Conservation (phyloP, 2,888 invertebrate genomes). For the Steinernema hermaphroditum region DNA sequence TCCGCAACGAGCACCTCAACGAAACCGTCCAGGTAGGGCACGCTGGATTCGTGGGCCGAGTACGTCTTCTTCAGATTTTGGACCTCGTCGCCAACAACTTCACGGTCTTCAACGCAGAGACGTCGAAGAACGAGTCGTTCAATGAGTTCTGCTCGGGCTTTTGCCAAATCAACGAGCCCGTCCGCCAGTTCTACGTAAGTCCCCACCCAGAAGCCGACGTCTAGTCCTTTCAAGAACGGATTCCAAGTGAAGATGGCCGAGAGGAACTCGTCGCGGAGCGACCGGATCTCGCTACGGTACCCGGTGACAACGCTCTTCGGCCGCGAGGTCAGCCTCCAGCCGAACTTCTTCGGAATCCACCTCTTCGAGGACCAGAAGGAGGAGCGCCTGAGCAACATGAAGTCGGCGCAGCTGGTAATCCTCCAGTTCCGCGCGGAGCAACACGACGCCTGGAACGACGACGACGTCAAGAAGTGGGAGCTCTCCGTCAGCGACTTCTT, state of each 20-base stretch:
- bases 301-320: constrained; percentile 58
- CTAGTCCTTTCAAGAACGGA: constrained; percentile 51
- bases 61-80: constrained; percentile 47
- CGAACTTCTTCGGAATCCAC: constrained; percentile 61
- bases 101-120: constrained; percentile 48
- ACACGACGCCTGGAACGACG: constrained; percentile 48
- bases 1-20: constrained; percentile 41
- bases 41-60: not conserved
- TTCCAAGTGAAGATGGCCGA: constrained; percentile 48
- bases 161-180: constrained; percentile 63
- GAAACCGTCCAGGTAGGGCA: constrained; percentile 44
- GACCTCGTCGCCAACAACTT: constrained; percentile 50
- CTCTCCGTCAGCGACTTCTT: constrained; percentile 46
- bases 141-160: constrained; percentile 60
- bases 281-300: constrained; percentile 53
- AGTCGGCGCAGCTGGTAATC: constrained; percentile 45
- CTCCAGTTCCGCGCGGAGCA: constrained; percentile 53
- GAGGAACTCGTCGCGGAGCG: constrained; percentile 38
- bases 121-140: constrained; percentile 50
- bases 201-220: too few species aligned
- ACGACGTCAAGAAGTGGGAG: constrained; percentile 49
- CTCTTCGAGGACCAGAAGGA: constrained; percentile 40
- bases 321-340: constrained; percentile 56
- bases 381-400: constrained; percentile 42
- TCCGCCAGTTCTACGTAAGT: constrained; percentile 55